Percentiles rank a stretch among this genome's conserved stretches.
Conservation (phyloP, 2,797 vertebrate genomes). For the Eulemur mongoz region DNA sequence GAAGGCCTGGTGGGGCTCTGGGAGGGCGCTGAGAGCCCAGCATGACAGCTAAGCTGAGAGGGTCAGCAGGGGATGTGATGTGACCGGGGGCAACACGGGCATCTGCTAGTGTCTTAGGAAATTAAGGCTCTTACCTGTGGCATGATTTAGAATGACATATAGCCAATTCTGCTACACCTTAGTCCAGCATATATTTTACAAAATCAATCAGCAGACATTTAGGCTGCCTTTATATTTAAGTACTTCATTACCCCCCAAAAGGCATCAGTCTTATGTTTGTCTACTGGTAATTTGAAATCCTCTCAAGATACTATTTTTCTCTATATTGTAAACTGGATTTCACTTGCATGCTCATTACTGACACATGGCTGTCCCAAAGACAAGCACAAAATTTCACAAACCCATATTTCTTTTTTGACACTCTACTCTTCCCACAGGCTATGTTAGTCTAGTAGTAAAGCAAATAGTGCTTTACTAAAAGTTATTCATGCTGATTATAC, state of each 20-base stretch:
- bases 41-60: neutral
- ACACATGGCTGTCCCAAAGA: conserved; percentile 4
- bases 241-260: conserved; percentile 9
- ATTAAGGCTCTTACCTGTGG: neutral
- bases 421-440: conserved; percentile 27
- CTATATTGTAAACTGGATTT: conserved; percentile 19
- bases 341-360: neutral
- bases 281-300: conserved; percentile 20
- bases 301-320: conserved; percentile 39
- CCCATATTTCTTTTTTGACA: conserved; percentile 16
- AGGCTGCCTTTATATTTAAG: neutral
- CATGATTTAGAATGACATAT: neutral
- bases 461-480: conserved; percentile 46
- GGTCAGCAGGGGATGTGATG: neutral
- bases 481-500: conserved; percentile 19
- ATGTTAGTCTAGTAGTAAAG: conserved; percentile 34
- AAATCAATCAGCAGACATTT: conserved; percentile 42
- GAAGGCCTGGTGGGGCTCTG: neutral
- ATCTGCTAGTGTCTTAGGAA: neutral
- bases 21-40: neutral
- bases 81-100: neutral
- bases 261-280: neutral
- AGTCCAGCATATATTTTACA: neutral
- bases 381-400: conserved; percentile 17
- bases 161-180: neutral